Conservation (phyloP, 2,888 invertebrate genomes). For the Drosophila nr. medialis region DNA sequence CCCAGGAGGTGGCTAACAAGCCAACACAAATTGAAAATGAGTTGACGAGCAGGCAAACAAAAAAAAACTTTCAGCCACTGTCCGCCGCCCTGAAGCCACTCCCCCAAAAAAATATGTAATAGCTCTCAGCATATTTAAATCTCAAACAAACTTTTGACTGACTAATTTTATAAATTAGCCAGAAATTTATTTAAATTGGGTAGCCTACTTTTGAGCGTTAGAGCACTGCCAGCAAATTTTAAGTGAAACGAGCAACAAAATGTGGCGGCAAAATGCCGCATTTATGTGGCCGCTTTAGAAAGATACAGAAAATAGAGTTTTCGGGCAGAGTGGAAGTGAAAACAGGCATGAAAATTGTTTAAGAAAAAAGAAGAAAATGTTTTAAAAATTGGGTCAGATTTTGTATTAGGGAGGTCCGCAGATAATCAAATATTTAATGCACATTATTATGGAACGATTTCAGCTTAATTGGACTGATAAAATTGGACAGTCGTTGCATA, state of each 20-base stretch:
- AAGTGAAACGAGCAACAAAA: conserved; percentile 37
- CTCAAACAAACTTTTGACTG: conserved; percentile 61
- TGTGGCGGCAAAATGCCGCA: conserved; percentile 58
- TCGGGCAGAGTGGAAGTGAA: neutral
- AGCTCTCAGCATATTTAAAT: conserved; percentile 73
- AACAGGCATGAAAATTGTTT: conserved; percentile 21
- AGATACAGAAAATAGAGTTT: neutral
- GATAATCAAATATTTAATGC: conserved; percentile 1
- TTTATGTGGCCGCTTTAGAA: conserved; percentile 34
- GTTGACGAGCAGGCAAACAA: conserved; percentile 19
- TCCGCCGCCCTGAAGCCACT: conserved; percentile 4
- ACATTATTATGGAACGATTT: neutral
- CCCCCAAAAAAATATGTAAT: conserved; percentile 51
- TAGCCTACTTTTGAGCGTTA: conserved; percentile 51
- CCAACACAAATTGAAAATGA: conserved; percentile 74
- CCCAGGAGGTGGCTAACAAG: conserved; percentile 76
- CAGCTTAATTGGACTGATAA: neutral
- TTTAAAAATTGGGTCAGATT: conserved; percentile 1
- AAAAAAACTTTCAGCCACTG: conserved; percentile 54
- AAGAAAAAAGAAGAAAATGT: neutral
- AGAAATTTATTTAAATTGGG: conserved; percentile 74
- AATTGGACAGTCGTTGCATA: neutral
- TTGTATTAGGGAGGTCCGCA: neutral
- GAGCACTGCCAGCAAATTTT: conserved; percentile 15
- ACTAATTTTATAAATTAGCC: conserved; percentile 71